A percentile compares a stretch with the other conserved stretches of the same genome.
Evolutionary conservation across 2,113 vertebrate species (phyloP).

Genomic region (Melanocharis versteri): DNA sequence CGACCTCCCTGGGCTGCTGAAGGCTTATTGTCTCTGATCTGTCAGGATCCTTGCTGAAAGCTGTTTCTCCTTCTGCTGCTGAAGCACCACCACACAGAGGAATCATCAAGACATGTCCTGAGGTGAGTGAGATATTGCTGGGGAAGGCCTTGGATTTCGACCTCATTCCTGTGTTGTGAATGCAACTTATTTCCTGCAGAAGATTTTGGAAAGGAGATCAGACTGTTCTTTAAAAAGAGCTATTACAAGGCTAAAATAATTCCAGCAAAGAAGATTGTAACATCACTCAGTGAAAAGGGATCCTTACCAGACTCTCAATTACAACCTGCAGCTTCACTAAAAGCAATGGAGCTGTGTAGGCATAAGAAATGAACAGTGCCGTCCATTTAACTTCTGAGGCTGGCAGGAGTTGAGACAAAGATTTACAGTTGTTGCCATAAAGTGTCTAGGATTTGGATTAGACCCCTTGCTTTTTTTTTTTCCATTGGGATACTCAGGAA

Average conservation of each 20-base stretch:
- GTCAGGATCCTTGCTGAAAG: not conserved
- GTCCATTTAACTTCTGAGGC: constrained; percentile 2
- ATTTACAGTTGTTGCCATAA: constrained; percentile 9
- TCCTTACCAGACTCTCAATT: not conserved
- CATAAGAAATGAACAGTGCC: not conserved
- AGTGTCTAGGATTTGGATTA: constrained; percentile 7
- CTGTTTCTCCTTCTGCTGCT: not conserved
- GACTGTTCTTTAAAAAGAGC: constrained; percentile 1
- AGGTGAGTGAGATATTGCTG: not conserved
- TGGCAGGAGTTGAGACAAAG: constrained; percentile 5
- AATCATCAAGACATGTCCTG: not conserved
- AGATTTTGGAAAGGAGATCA: not conserved
- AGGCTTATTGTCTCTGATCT: not conserved
- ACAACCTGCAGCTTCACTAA: not conserved
- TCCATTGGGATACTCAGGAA: not conserved
- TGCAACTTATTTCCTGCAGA: not conserved
- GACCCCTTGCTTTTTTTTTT: not conserved
- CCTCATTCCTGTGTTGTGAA: not conserved
- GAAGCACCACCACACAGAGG: not conserved
- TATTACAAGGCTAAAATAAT: constrained; percentile 4
- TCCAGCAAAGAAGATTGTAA: not conserved
- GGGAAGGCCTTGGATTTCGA: not conserved
- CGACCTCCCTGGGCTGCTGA: not conserved
- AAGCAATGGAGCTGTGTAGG: not conserved
- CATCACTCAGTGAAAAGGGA: constrained; percentile 1